Conservation (phyloP, 2,888 invertebrate species). For the Adela reaumurella region DNA sequence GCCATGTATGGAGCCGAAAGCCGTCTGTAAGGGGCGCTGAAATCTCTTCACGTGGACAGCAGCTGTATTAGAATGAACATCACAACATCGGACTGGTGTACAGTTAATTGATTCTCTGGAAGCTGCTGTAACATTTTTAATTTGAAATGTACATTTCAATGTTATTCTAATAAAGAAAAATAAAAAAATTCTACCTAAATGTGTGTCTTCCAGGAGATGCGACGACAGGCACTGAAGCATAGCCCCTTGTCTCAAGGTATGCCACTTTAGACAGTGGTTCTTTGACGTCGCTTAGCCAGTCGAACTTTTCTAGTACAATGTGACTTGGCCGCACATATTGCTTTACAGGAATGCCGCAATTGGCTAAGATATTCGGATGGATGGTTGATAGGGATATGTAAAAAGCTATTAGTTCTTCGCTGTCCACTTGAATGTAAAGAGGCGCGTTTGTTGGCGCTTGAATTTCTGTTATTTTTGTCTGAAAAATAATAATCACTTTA, state of each 20-base stretch:
- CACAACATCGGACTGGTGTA: too few species aligned
- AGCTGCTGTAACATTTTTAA: too few species aligned
- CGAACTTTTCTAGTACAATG: conserved; percentile 31
- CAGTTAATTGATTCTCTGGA: too few species aligned
- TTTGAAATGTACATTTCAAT: too few species aligned
- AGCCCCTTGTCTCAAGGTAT: conserved; percentile 26
- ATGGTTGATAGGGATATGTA: conserved; percentile 26
- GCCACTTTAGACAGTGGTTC: conserved; percentile 23
- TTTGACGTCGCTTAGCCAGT: conserved; percentile 30
- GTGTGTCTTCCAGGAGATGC: conserved; percentile 37
- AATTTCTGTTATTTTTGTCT: conserved; percentile 18
- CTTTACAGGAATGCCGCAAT: conserved; percentile 23
- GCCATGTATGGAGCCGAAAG: too few species aligned
- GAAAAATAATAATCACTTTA: background rate
- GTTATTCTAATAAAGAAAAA: too few species aligned
- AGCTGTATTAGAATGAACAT: too few species aligned
- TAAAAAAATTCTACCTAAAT: conserved; percentile 7
- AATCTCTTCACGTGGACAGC: too few species aligned
- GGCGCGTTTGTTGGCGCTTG: conserved; percentile 28
- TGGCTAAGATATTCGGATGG: conserved; percentile 30
- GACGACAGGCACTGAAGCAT: conserved; percentile 25
- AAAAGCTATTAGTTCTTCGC: conserved; percentile 25
- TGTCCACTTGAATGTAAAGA: conserved; percentile 38
- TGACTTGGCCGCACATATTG: conserved; percentile 33
- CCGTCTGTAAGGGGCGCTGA: too few species aligned